Evolutionary conservation across 2,888 invertebrate genomes (phyloP), one percentile per base, ranked within the genome.

Genomic region (Nomada fabriciana): DNA sequence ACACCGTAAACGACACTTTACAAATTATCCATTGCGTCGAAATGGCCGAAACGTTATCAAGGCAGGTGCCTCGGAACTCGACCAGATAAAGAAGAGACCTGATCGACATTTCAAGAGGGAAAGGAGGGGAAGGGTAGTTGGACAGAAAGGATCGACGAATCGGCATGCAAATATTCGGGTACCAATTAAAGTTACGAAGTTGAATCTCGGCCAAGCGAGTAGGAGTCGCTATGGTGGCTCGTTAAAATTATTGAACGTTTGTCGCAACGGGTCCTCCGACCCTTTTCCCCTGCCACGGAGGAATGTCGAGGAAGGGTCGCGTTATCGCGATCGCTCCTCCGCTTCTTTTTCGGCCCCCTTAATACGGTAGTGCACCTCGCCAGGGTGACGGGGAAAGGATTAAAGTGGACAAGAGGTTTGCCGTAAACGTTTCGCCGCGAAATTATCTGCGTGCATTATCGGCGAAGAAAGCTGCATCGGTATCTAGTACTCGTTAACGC

Each of bases 211-310:
- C 59, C 74, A 71, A 43, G 52, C 63, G 71, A 74, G 76, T 47
- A 69, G 63, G 52, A 69, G 53, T 83, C 61, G 77, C 71, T 65
- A 80, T 75, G 78, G 83, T 78, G 84, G 89, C 92, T 92, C 92
- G 91, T 93, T 93, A 92, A 92, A 92, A 92, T 92, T 91, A 93
- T 93, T 92, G 90, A 90, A 79, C 82, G 86, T 86, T 84, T 88
- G 84, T 84, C 82, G 84, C 86, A 70, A 77, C 76, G 76, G 78
- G 70, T 23, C 75, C 67, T 77, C 71, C 61, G 36, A 43, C 50
- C 70, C 84, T 87, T 88, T 87, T 79, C 23, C 25, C 64, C 65
- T 68, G 71, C 73, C 76, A 64, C 20, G 42, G 36, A 73, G 67
- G 83, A 84, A 88, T 83, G 25, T 69, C 71, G 80, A 23, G 23